A percentile compares a stretch with the other conserved stretches of the same genome.
phyloP scores from a whole-genome alignment of 2,888 invertebrate species.

The Magallana nippona region DNA sequence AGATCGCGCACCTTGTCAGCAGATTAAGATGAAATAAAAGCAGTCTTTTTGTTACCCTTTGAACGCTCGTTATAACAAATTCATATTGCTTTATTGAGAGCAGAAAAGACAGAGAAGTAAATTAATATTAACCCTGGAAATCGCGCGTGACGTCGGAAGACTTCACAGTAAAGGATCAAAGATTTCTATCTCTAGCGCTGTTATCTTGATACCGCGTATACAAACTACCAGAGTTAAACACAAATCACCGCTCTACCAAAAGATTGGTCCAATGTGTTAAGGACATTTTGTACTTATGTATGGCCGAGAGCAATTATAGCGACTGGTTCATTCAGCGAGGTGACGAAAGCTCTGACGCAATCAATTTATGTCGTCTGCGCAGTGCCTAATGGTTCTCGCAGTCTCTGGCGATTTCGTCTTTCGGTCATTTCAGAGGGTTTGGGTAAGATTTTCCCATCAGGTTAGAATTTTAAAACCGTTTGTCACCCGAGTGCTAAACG shows the following conservation, averaged over 20 bases:
- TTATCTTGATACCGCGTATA: not conserved
- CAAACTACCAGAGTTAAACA: constrained; percentile 9
- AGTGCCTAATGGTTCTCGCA: constrained; percentile 3
- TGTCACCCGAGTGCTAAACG: constrained; percentile 37
- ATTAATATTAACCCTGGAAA: constrained; percentile 33
- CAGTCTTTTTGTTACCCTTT: not conserved
- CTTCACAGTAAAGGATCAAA: constrained; percentile 9
- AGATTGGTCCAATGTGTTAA: not conserved
- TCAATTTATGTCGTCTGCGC: constrained; percentile 31
- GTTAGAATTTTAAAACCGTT: constrained; percentile 32
- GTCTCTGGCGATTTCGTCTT: not conserved
- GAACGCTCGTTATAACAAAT: not conserved
- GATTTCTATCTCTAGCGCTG: not conserved
- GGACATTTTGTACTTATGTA: constrained; percentile 20
- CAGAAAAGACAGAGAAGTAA: constrained; percentile 1
- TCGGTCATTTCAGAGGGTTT: not conserved
- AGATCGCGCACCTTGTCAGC: not conserved
- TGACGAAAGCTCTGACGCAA: constrained; percentile 37
- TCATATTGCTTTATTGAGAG: constrained; percentile 3
- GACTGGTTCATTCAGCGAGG: constrained; percentile 32
- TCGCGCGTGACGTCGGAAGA: constrained; percentile 19
- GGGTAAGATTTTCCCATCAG: constrained; percentile 17
- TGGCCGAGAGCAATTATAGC: constrained; percentile 11
- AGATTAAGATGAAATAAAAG: constrained; percentile 13
- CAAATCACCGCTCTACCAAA: constrained; percentile 9